phyloP scores from a whole-genome alignment of 2,888 invertebrate genomes.

The Thereva nobilitata region DNA sequence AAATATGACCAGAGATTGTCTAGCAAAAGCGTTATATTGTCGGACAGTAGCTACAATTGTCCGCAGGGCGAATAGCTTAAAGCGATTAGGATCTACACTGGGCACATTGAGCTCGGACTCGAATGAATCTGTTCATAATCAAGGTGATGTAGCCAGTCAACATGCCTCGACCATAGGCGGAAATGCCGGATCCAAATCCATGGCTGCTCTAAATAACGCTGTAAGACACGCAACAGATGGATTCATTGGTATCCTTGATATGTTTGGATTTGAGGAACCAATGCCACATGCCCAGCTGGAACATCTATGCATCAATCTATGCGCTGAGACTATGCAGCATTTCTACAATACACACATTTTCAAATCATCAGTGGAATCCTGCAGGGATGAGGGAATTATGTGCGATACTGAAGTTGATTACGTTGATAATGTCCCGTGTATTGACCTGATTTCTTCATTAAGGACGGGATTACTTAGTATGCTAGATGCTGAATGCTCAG shows the following conservation, averaged over 20 bases:
- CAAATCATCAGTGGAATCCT: constrained; percentile 90
- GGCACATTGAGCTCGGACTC: constrained; percentile 89
- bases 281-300: constrained; percentile 83
- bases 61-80: constrained; percentile 87
- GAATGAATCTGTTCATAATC: constrained; percentile 88
- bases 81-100: constrained; percentile 77
- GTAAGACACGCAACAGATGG: constrained; percentile 92
- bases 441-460: constrained; percentile 91
- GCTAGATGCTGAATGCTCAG: constrained; percentile 89
- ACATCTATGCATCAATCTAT: constrained; percentile 92
- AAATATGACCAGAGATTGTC: constrained; percentile 83
- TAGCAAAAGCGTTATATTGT: constrained; percentile 91
- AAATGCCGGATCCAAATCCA: constrained; percentile 82
- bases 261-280: constrained; percentile 96
- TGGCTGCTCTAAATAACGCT: constrained; percentile 90
- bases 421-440: constrained; percentile 92
- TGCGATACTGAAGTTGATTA: constrained; percentile 91
- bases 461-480: constrained; percentile 89
- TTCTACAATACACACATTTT: constrained; percentile 97
- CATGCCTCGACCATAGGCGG: constrained; percentile 82
- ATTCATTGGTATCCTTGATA: constrained; percentile 92
- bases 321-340: constrained; percentile 97
- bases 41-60: constrained; percentile 94
- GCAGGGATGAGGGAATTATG: constrained; percentile 88
- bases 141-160: constrained; percentile 81